Evolutionary conservation across 1,140 invertebrate genomes (phyloP).

Genomic region (Drosophila kepulauana): DNA sequence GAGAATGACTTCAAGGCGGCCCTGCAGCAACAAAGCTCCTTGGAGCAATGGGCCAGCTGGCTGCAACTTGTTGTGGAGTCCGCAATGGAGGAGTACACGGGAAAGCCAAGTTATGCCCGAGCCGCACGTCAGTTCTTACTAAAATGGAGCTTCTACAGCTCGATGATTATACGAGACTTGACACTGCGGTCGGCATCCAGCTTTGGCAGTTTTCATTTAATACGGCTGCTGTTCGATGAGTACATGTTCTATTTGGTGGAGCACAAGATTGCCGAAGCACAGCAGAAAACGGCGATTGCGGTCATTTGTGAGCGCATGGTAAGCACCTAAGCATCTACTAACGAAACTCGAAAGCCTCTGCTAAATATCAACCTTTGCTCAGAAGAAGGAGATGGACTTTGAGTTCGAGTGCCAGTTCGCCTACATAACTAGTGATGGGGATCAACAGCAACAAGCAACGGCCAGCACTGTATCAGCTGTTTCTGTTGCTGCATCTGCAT

Average conservation of each 20-base stretch:
- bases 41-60: constrained; percentile 99
- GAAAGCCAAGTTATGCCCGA: constrained; percentile 94
- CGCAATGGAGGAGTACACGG: constrained; percentile 95
- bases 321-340: constrained; percentile 21
- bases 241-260: constrained; percentile 99
- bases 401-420: constrained; percentile 82
- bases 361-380: constrained; percentile 35
- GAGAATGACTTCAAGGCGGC: constrained; percentile 98
- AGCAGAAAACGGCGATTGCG: constrained; percentile 96
- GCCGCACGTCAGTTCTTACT: constrained; percentile 97
- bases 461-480: constrained; percentile 41
- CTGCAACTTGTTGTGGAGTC: constrained; percentile 95
- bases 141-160: constrained; percentile 99
- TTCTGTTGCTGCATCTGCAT: not conserved
- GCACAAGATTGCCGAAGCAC: constrained; percentile 96
- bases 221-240: constrained; percentile 98
- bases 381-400: constrained; percentile 83
- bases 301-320: constrained; percentile 89
- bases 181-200: constrained; percentile 98
- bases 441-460: constrained; percentile 64
- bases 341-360: not conserved
- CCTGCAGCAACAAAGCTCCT: constrained; percentile 95
- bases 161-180: constrained; percentile 97
- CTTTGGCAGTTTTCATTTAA: constrained; percentile 99
- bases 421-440: constrained; percentile 73